Base-by-base conservation (phyloP, 2,888 invertebrate genomes). In the Idaea straminata region DNA sequence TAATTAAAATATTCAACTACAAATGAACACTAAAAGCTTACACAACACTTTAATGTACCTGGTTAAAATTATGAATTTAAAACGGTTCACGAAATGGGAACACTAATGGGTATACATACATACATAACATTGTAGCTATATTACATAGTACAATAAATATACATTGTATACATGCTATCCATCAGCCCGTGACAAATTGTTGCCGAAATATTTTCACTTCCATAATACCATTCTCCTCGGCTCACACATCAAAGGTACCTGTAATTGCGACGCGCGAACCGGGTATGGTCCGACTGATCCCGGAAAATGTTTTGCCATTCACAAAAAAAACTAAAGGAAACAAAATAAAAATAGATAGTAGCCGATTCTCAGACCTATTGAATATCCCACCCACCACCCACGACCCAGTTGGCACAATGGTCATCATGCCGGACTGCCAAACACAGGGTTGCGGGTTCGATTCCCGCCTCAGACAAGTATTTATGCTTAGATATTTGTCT, bases 211-310 rank as follows among this genome's bases (percentile, higher is more conserved):
- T 79, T 77, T 77, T 76, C 75, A 72, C 68, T 71, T 65, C 72
- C 74, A 79, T 82, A 77, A 80, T 79, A 76, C 74, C 68, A 80
- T 79, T 81, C 74, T 77, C 76, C 64, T 72, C 68, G 78, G 70
- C 69, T 74, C 75, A 72, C 80, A 77, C 77, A 77, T 82, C 82
- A 81, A 78, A 84, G 77, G 75, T 71, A 71, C 68, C 69, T 74
- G 69, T 75, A 74, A 77, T 79, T 79, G 78, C 73, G 70, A 72
- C 70, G 69, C 71, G 72, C 66, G 69, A 65, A 69, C 61, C 68
- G 65, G 68, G 64, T 70, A 66, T 72, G 68, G 61, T 60, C 61
- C 57, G 35, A 36, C 25, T 47, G 47, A 47, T 38, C 38, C 13
- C 6, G 13, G 3, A 38, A 38, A 38, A 38, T 10, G 6, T 6